phyloP scores from a whole-genome alignment of 2,888 invertebrate species.

The Galeopsomyia nigrocyanea region DNA sequence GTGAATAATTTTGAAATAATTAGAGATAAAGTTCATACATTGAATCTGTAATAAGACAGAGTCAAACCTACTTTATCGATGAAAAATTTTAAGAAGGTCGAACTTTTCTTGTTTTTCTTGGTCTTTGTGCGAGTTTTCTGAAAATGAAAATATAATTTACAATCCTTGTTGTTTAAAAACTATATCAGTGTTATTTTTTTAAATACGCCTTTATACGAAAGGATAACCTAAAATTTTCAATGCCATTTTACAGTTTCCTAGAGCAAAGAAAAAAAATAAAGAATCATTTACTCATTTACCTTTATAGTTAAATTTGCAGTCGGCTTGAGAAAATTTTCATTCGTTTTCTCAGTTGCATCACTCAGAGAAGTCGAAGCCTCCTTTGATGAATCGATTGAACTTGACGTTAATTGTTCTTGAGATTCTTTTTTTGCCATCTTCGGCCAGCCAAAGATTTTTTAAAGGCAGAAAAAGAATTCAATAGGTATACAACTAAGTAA shows the following conservation, averaged over 20 bases:
- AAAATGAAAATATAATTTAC: neutral
- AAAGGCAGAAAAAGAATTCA: neutral
- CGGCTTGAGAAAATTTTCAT: slow-evolving; percentile 33
- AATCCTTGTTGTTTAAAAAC: neutral
- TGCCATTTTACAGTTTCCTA: neutral
- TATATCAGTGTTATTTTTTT: too few species aligned
- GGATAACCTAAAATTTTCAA: slow-evolving; percentile 24
- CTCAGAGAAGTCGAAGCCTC: slow-evolving; percentile 4
- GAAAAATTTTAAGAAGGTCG: too few species aligned
- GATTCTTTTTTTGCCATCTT: slow-evolving; percentile 35
- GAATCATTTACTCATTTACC: slow-evolving; percentile 3
- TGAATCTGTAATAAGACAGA: too few species aligned
- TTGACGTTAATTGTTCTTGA: slow-evolving; percentile 11
- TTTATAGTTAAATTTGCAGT: slow-evolving; percentile 18
- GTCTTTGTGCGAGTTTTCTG: slow-evolving; percentile 23
- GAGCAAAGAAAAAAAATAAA: neutral
- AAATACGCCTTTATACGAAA: neutral
- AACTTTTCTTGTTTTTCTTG: slow-evolving; percentile 16
- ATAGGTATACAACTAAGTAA: neutral
- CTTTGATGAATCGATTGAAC: slow-evolving; percentile 17
- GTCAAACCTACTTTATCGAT: slow-evolving; percentile 8
- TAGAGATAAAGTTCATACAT: neutral
- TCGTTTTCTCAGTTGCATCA: slow-evolving; percentile 21
- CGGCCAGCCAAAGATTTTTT: neutral
- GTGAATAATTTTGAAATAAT: slow-evolving; percentile 1